Conservation (phyloP, 2,113 vertebrate genomes). For the Chaetodon auriga region DNA sequence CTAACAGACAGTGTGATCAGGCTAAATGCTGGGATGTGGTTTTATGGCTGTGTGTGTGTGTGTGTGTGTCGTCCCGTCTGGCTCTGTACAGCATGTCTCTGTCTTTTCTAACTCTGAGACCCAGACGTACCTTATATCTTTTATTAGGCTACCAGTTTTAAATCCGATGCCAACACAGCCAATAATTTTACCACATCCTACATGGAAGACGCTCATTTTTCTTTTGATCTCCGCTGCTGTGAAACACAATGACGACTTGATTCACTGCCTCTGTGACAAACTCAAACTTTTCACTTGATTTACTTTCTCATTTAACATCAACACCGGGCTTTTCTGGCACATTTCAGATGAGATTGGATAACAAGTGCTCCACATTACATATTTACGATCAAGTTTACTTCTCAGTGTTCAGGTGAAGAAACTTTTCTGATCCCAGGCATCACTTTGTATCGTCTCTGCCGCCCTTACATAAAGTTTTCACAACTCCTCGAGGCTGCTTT, state of each 20-base stretch:
- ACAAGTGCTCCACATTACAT: neutral
- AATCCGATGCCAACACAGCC: constrained; percentile 43
- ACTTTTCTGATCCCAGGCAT: constrained; percentile 13
- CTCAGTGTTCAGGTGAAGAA: neutral
- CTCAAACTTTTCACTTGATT: constrained; percentile 4
- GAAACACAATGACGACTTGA: constrained; percentile 2
- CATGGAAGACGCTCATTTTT: neutral
- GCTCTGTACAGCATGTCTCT: constrained; percentile 23
- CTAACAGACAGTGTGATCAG: constrained; percentile 58
- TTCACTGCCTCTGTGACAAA: neutral
- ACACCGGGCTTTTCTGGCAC: neutral
- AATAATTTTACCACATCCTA: constrained; percentile 9
- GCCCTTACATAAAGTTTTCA: neutral
- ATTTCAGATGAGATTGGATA: neutral
- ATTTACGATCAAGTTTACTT: neutral
- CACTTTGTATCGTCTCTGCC: neutral
- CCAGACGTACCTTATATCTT: constrained; percentile 39
- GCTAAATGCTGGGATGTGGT: constrained; percentile 45
- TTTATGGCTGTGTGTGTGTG: constrained; percentile 28
- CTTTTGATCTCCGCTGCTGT: neutral
- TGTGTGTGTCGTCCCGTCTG: constrained; percentile 26
- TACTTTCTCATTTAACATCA: neutral
- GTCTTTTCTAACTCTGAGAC: constrained; percentile 9
- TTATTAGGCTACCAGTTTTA: constrained; percentile 39
- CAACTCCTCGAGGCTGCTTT: constrained; percentile 21